Evolutionary conservation across 1,140 invertebrate genomes (phyloP), one percentile per base, ranked within the genome.

Genomic region (Heliconius hewitsoni): DNA sequence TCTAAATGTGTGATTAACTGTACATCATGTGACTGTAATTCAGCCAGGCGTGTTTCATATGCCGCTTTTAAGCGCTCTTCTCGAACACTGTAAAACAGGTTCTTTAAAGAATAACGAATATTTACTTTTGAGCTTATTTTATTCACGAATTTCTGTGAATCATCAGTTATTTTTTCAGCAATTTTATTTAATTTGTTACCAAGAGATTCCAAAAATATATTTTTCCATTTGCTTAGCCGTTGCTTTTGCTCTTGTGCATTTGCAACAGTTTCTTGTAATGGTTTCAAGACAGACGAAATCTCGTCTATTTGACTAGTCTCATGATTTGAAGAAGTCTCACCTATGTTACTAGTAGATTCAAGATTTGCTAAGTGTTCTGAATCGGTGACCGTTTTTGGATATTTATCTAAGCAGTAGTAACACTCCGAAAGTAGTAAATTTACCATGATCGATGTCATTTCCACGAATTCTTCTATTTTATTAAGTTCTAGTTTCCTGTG

Each of bases 181-280:
- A 94, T 78, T 73, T 83, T 60, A 52, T 83, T 78, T 3, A 94
- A 70, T 74, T 87, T 89, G 39, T 80, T 82, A 57, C 83, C 73
- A 78, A 94, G 89, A 8, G 89, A 87, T 83, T 92, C 90, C 6
- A 94, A 80, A 77, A 91, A 92, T 34, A 87, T 88, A 77, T 93
- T 93, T 78, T 80, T 88, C 88, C 89, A 91, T 74, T 91, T 91
- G 73, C 76, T 78, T n/a, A 93, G 74, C 13, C 87, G 82, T 42
- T 86, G 8, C 72, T 89, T 86, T 82, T 94, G 88, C 11, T 91
- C 72, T 74, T 90, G 85, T 9, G 88, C 89, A 83, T 90, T 85
- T 9, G 88, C 84, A 72, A 93, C 84, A 0, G 84, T 86, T 50
- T 86, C 86, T 5, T 86, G 81, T 39, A 92, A 71, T 19, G 87